A percentile compares a stretch with the other conserved stretches of the same genome.
These are phyloP conservation scores for Oscarella lobularis DNA, from an alignment of 37 sponge, comb jelly and placozoan species.

Conservation along the genomic window DNA sequence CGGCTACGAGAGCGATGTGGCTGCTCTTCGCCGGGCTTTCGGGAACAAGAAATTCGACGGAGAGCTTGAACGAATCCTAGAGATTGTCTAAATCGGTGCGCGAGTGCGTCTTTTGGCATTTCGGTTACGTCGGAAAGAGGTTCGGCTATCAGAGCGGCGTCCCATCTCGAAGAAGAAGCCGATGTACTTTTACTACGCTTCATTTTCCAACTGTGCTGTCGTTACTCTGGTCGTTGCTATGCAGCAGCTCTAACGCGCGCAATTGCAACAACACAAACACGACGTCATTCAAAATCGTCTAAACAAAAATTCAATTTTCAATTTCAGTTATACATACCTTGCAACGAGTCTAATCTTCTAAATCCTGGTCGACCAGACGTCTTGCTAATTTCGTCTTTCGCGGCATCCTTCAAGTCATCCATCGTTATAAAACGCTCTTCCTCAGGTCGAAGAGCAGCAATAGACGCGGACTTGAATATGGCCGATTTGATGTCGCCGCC, in stretches of 20 bases:
- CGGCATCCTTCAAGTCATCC: slow-evolving; percentile 45
- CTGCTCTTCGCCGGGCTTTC: not conserved
- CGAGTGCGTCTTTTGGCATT: too few relatives aligned
- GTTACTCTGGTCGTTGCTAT: not conserved
- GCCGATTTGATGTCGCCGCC: slow-evolving; percentile 62
- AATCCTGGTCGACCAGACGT: slow-evolving; percentile 25
- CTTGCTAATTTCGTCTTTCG: slow-evolving; percentile 50
- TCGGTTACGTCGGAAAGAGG: not conserved
- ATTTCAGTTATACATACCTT: not conserved
- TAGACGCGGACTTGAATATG: slow-evolving; percentile 52
- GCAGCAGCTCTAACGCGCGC: not conserved
- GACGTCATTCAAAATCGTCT: too few relatives aligned
- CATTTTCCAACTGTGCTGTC: not conserved
- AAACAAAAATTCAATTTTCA: too few relatives aligned
- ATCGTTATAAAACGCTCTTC: slow-evolving; percentile 24
- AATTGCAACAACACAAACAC: too few relatives aligned
- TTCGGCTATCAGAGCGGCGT: not conserved
- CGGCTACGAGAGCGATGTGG: not conserved
- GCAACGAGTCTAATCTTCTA: not conserved
- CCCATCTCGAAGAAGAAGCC: not conserved
- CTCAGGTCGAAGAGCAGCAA: slow-evolving; percentile 45
- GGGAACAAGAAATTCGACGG: not conserved
- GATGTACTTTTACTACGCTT: not conserved
- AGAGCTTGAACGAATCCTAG: too few relatives aligned
- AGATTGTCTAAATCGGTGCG: too few relatives aligned